Evolutionary conservation across 2,797 vertebrate genomes (phyloP), one percentile per base, ranked within the genome.

Genomic region (Aphelocoma californica): DNA sequence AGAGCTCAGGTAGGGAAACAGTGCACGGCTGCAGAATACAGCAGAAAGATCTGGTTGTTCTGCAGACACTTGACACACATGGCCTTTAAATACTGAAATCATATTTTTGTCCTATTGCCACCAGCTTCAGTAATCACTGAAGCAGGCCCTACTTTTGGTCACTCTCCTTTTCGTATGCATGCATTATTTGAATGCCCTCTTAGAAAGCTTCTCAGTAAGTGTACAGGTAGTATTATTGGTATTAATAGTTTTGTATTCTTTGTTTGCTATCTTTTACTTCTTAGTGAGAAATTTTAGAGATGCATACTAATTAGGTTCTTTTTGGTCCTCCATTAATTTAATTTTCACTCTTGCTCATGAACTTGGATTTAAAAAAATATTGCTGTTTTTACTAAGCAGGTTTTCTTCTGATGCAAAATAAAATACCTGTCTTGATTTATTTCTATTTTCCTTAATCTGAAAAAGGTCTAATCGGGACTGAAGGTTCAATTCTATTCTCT

Each of bases 251-350:
- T 50, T 47, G 42, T 57, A 40, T 78, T 60, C 18, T 51, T 70
- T 56, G 4, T 36, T 72, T 84, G 24, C 4, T 28, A 11, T 64
- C 21, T 90, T 61, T 87, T 85, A 56, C 15, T 6, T 81, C 17
- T 36, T 74, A 67, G 14, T 58, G 17, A 91, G 12, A 69, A 7
- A 66, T 93, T 92, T 93, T 81, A 72, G 12, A 66, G 79, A 88
- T 58, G 7, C 5, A 28, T 78, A 36, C 1, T 19, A 38, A 45
- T 74, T 62, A 57, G 6, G 6, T 11, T 88, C 3, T 40, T 81
- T 81, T 54, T 40, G 38, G 16, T 50, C 60, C 14, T 70, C 19
- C 4, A 40, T 58, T 62, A 54, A 56, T 75, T 74, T 61, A 38
- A 45, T 67, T 83, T n/a, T 24, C 28, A 62, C 7, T 77, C 17